Percentiles rank a stretch among this genome's conserved stretches.
Conservation (phyloP, 2,888 invertebrate species). For the Epirrita christyi region DNA sequence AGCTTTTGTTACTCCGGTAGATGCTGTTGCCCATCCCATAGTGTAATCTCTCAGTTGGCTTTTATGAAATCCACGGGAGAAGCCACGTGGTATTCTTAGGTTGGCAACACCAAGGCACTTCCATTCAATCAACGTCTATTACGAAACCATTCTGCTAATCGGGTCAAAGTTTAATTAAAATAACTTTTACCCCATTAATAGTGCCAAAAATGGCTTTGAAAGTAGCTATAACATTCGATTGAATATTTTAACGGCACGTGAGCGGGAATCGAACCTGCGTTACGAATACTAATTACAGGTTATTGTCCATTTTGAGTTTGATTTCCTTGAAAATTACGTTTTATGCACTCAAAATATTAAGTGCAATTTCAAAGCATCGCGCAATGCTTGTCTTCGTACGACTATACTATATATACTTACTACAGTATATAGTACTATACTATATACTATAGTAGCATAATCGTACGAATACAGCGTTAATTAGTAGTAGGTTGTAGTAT, state of each 20-base stretch:
- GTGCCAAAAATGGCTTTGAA: constrained; percentile 72
- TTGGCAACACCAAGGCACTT: no score
- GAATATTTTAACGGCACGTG: constrained; percentile 74
- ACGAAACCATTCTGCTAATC: constrained; percentile 5
- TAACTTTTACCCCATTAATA: constrained; percentile 56
- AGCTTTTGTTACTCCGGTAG: no score
- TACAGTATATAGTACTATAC: no score
- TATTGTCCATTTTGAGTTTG: constrained; percentile 56
- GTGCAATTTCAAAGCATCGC: background rate
- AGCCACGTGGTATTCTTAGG: no score
- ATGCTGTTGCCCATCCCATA: no score
- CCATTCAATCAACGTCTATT: background rate
- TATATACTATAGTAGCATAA: no score
- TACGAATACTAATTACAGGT: constrained; percentile 70
- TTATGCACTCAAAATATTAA: constrained; percentile 28
- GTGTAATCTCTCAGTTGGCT: no score
- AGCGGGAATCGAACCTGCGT: constrained; percentile 63
- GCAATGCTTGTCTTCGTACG: no score
- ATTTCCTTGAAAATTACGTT: constrained; percentile 34
- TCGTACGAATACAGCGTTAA: no score
- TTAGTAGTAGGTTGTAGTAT: no score
- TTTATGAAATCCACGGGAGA: no score
- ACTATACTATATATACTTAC: no score
- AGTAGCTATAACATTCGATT: constrained; percentile 71
- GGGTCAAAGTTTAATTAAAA: constrained; percentile 39